Evolutionary conservation across 2,888 invertebrate genomes (phyloP).

Genomic region (Eupithecia tripunctaria): DNA sequence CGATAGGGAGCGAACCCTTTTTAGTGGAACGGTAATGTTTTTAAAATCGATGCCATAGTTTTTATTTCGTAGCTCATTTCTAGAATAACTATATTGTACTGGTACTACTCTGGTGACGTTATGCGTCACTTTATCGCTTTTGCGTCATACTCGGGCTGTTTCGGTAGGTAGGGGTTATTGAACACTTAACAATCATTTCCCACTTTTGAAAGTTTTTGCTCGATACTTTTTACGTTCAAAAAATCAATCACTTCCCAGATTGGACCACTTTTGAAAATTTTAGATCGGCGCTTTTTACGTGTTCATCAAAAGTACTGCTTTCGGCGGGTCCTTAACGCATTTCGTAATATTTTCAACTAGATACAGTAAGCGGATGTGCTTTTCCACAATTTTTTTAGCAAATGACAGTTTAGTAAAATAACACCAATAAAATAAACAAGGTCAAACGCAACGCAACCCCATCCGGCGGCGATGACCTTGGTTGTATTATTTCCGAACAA

Average conservation of each 20-base stretch:
- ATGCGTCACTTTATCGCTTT: not conserved
- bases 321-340: not conserved
- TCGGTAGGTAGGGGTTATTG: not conserved
- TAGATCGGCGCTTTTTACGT: not conserved
- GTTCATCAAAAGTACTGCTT: not conserved
- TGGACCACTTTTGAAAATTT: no score
- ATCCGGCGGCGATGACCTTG: not conserved
- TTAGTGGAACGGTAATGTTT: no score
- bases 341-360: not conserved
- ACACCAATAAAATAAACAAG: not conserved
- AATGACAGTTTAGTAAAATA: not conserved
- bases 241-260: no score
- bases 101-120: not conserved
- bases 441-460: conserved; percentile 7
- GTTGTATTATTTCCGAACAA: not conserved
- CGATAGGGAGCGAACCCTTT: no score
- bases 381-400: not conserved
- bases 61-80: not conserved
- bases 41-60: not conserved
- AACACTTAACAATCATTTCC: no score
- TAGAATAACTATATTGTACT: not conserved
- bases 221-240: not conserved
- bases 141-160: not conserved
- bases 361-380: not conserved
- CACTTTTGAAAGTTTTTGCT: no score